Evolutionary conservation across 2,113 vertebrate species (phyloP).

Genomic region (Malurus alboscapulatus): DNA sequence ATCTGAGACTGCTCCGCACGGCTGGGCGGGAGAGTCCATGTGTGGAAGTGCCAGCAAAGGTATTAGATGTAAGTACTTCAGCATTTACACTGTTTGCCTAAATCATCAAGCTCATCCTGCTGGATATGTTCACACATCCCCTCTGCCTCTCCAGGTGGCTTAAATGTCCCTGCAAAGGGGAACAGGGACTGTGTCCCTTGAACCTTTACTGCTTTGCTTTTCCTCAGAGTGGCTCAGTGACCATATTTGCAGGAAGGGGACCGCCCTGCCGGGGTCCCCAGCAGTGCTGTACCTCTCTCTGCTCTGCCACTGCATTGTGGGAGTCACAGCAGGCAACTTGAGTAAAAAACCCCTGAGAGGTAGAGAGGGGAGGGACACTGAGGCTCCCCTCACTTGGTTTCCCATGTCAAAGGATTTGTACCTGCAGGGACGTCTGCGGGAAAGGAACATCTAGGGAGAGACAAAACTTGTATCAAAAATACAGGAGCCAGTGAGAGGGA

Average conservation of each 20-base stretch:
- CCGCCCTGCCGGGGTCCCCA: background rate
- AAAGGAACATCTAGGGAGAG: background rate
- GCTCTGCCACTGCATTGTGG: background rate
- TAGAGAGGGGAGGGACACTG: background rate
- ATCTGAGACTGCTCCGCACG: background rate
- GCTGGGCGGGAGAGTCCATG: background rate
- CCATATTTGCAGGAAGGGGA: background rate
- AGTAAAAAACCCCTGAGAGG: background rate
- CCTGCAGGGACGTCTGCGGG: background rate
- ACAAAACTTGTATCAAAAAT: background rate
- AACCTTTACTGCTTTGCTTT: background rate
- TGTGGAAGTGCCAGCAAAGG: background rate
- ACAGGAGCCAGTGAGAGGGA: background rate
- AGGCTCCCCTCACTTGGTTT: rapidly evolving
- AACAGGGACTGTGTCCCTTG: background rate
- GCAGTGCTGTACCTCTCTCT: background rate
- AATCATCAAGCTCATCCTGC: background rate
- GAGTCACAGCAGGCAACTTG: background rate
- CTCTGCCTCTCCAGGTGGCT: background rate
- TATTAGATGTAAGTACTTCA: background rate
- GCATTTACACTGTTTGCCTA: conserved; percentile 17
- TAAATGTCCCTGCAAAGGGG: background rate
- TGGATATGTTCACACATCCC: background rate
- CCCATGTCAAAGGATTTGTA: background rate
- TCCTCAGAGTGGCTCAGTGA: background rate